Evolutionary conservation across 2,797 vertebrate species (phyloP).

Genomic region (Artibeus jamaicensis): DNA sequence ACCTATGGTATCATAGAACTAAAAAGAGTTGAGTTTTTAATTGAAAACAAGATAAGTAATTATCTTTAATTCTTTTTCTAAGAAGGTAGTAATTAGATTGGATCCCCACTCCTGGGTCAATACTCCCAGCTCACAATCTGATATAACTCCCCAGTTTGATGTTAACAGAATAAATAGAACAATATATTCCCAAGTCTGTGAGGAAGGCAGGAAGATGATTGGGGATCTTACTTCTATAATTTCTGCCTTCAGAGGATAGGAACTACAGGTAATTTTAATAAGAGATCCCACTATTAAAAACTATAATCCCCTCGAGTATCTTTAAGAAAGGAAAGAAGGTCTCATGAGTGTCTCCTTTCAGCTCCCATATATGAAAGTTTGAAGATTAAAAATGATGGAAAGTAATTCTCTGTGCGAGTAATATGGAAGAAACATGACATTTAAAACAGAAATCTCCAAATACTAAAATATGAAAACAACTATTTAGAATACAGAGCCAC

Average conservation of each 20-base stretch:
- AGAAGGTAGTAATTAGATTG: constrained; percentile 42
- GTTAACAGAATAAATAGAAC: constrained; percentile 65
- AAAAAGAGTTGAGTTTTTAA: constrained; percentile 51
- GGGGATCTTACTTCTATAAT: neutral
- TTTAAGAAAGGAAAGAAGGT: constrained; percentile 45
- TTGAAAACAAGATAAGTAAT: constrained; percentile 61
- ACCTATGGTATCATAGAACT: neutral
- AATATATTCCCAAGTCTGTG: neutral
- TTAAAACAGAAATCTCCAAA: constrained; percentile 42
- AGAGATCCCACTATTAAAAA: neutral
- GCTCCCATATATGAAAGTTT: neutral
- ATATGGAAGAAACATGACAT: neutral
- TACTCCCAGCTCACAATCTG: constrained; percentile 28
- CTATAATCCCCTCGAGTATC: neutral
- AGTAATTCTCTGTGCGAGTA: constrained; percentile 3
- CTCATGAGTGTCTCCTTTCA: constrained; percentile 16
- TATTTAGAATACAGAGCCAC: neutral
- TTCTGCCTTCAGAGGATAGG: neutral
- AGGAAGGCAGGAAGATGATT: neutral
- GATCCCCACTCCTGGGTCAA: neutral
- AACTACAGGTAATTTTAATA: constrained; percentile 57
- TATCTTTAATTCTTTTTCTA: constrained; percentile 63
- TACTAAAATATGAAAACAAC: neutral
- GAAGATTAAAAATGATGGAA: constrained; percentile 32
- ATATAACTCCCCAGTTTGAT: constrained; percentile 37